Evolutionary conservation across 2,888 invertebrate species (phyloP), one percentile per base, ranked within the genome.

Genomic region (Drosophila subsilvestris): DNA sequence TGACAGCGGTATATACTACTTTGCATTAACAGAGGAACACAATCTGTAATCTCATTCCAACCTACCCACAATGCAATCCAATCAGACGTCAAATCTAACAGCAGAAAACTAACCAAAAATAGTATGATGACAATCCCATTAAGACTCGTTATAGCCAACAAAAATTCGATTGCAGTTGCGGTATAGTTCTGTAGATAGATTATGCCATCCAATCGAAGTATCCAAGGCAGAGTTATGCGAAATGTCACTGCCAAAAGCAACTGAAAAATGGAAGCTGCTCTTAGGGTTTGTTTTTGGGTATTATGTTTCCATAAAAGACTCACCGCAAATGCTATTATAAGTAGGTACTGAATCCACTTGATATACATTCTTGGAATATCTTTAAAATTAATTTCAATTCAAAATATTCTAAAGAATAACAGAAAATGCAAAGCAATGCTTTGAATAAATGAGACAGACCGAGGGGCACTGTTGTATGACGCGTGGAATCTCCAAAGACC

Each of bases 1-100:
- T 1, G 74, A 17, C 2, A 80, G 10, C 0, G 78, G 78, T 10
- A 83, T n/a, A 29, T 66, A 78, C 80, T 82, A 20, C 37, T 6
- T 7, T 2, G 14, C 14, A 14, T 4, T 9, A 10, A 0, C 14
- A 14, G 14, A 32, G 3, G 14, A 1, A 1, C 3, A 0, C 7
- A 51, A 9, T 4, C 4, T 3, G 12, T 3, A 7, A 14, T n/a
- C 6, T 45, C 37, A n/a, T 2, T 2, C n/a, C n/a, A n/a, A 55
- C 68, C 25, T 48, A 80, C 83, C 63, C 61, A 42, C 12, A 66
- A 32, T 2, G 56, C 45, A 6, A 69, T 67, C 80, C 74, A 78
- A n/a, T 74, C 50, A 1, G 44, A 56, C 12, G 69, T 70, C 12
- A 61, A 0, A 5, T 58, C 25, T 2, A 67, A 22, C 8, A 83